phyloP scores from a whole-genome alignment of 1,140 invertebrate species.

The Pseudachorutes palmiensis region DNA sequence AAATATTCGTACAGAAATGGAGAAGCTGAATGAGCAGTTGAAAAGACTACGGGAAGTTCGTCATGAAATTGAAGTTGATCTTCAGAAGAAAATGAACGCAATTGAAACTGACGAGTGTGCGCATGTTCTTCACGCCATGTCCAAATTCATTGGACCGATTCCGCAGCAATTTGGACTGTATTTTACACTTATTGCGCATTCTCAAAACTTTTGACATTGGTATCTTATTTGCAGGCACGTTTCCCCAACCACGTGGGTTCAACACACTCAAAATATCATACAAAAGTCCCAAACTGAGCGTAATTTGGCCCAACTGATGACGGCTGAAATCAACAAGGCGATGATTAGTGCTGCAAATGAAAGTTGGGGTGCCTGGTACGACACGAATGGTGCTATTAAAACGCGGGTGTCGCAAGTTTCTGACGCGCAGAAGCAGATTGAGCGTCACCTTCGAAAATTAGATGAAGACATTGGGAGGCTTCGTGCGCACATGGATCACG shows the following conservation, averaged over 20 bases:
- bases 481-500: constrained; percentile 21
- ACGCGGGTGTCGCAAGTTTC: constrained; percentile 25
- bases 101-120: constrained; percentile 34
- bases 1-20: no score
- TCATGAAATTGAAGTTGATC: constrained; percentile 33
- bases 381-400: constrained; percentile 25
- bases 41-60: constrained; percentile 22
- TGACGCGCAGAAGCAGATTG: constrained; percentile 18
- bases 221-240: constrained; percentile 18
- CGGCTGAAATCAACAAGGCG: constrained; percentile 18
- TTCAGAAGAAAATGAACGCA: constrained; percentile 31
- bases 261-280: constrained; percentile 29
- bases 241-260: constrained; percentile 30
- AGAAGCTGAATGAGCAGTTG: constrained; percentile 25
- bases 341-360: constrained; percentile 29
- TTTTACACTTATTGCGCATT: no score
- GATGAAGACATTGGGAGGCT: constrained; percentile 27
- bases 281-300: constrained; percentile 30
- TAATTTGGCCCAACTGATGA: constrained; percentile 21
- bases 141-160: constrained; percentile 23
- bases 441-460: constrained; percentile 20
- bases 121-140: constrained; percentile 18
- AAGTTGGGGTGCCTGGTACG: constrained; percentile 28
- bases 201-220: not conserved
- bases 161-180: no score